Conservation (phyloP, 2,888 invertebrate genomes). For the Ormyrus labotus region DNA sequence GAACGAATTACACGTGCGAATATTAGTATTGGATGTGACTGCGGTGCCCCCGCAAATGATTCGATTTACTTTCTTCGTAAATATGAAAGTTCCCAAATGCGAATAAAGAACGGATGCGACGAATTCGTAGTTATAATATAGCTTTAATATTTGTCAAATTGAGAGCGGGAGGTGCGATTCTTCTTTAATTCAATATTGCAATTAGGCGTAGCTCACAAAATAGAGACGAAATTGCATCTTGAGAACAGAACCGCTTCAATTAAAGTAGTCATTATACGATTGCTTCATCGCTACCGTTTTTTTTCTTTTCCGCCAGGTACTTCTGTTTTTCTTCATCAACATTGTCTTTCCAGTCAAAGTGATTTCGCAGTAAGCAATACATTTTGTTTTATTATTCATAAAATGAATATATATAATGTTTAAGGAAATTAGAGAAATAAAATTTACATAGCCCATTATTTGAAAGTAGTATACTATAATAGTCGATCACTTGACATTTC, state of each 20-base stretch:
- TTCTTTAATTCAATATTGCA: too few relatives aligned
- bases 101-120: too few relatives aligned
- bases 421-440: neutral
- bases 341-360: neutral
- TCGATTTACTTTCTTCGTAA: too few relatives aligned
- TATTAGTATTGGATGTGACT: too few relatives aligned
- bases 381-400: neutral
- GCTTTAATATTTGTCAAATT: too few relatives aligned
- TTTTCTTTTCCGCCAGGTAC: conserved; percentile 20
- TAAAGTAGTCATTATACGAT: neutral
- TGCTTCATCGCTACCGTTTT: neutral
- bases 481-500: neutral
- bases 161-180: too few relatives aligned
- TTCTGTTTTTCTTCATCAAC: conserved; percentile 13
- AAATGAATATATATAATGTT: neutral
- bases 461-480: neutral
- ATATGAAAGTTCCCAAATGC: too few relatives aligned
- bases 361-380: conserved; percentile 31
- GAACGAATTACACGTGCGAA: neutral
- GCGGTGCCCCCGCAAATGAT: too few relatives aligned
- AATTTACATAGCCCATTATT: neutral
- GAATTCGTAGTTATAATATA: too few relatives aligned
- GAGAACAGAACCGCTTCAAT: neutral
- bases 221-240: too few relatives aligned
- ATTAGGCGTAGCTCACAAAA: too few relatives aligned